These are phyloP conservation scores for mouse (Mus musculus) DNA, from an alignment of 2,113 vertebrate genomes.

Conservation along the genomic window GRCm39 chr6:127308501-127309000, in stretches of 20 bases:
- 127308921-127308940: background rate
- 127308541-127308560: background rate
- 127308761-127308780: constrained; percentile 11
- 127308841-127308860: background rate
- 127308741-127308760: background rate
- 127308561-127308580: background rate
- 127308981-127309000: background rate
- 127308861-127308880: background rate
- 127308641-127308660: background rate
- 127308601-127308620: background rate
- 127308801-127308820: background rate
- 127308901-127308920: background rate
- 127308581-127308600: background rate
- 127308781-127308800: background rate
- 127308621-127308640: background rate
- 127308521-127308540: background rate
- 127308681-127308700: background rate
- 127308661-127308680: background rate
- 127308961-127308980: background rate
- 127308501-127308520: background rate
- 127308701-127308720: background rate
- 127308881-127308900: background rate
- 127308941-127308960: background rate
- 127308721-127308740: constrained; percentile 12
- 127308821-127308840: constrained; percentile 3